Base-by-base conservation (phyloP, 2,888 invertebrate genomes). In the Euphydryas editha region DNA sequence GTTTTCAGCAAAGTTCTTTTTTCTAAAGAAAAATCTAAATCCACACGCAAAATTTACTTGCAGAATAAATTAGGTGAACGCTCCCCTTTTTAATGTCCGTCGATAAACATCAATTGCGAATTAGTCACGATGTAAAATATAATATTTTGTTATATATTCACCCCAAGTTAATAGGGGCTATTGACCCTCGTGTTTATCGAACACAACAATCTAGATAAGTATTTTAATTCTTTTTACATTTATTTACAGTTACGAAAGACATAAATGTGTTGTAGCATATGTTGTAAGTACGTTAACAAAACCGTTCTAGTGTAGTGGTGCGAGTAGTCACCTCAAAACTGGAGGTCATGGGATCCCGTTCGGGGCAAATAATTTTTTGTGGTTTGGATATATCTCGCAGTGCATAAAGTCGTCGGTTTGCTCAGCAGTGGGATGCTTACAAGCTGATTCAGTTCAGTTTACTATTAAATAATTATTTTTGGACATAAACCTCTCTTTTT, bases 51-150 rank as follows among this genome's bases (percentile, higher is more conserved):
- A n/a, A 46, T 18, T 30, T 46, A 51, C n/a, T 30, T 30, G 24
- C 37, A 46, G 24, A 18, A 46, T 36, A 47, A 36, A 46, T 47
- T 18, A 30, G 24, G 10, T 7, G n/a, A 20, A 46, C 18, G 30
- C 46, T 46, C 30, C 30, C 18, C 36, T 7, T 24, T 51, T 36
- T 51, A 63, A 63, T 58, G 58, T 17, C 49, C 24, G 21, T 2
- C 51, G 30, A 63, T 49, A 58, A 21, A 17, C 24, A 46, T 47
- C 59, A 47, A n/a, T 44, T 17, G 30, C 44, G 46, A 47, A 46
- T 57, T 57, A 57, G 57, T 57, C 57, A 57, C 57, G 42, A n/a
- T 42, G 42, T 57, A 42, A 57, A 54, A 57, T 21, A 42, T 11
- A 7, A 36, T 21, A 56, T 36, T 39, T 30, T 51, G 51, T 30